Base-by-base conservation (phyloP, 2,113 vertebrate species). In the Archocentrus centrarchus region DNA sequence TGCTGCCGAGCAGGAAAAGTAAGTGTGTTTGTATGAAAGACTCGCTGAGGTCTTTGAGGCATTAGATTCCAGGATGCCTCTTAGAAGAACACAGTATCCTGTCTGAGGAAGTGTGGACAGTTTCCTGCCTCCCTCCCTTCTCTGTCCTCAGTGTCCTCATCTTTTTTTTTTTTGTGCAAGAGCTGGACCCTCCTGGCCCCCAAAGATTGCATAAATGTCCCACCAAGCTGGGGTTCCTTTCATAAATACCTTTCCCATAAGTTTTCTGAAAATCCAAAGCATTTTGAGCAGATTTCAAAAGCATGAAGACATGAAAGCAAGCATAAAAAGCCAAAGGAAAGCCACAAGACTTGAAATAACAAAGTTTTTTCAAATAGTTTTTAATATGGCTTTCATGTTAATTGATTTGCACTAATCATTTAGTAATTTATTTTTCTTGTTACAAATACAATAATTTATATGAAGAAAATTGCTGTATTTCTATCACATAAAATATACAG, bases 21-120 rank as follows among this genome's bases (percentile, higher is more conserved):
- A 55, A 44, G 44, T 78, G 44, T 89, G 88, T 90, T 82, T 92
- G 47, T 82, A 82, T 84, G 59, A 84, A 66, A 82, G 53, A 80
- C 63, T 81, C 58, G 55, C 30, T 77, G 18, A 89, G 79, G 78
- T 81, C 89, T 93, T 89, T 90, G 82, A 94, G 90, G 83, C 85
- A 20, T 75, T 79, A 75, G 84, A 93, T 85, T 95, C 84, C 95
- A 95, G 94, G 94, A 94, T 93, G 92, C 91, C 92, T 93, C 92
- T 89, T 92, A 81, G 92, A 96, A 91, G 77, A 93, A 84, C 85
- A 41, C 60, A 15, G 90, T 92, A 94, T 96, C 96, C 95, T 96
- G 95, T 91, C 90, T 86, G 88, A 95, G 95, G 95, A 96, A 95
- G 82, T 90, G 92, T 87, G 92, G 80, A 89, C 91, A 55, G 85